Conservation (phyloP, 2,888 invertebrate genomes). For the Branchipolynoe longqiensis region DNA sequence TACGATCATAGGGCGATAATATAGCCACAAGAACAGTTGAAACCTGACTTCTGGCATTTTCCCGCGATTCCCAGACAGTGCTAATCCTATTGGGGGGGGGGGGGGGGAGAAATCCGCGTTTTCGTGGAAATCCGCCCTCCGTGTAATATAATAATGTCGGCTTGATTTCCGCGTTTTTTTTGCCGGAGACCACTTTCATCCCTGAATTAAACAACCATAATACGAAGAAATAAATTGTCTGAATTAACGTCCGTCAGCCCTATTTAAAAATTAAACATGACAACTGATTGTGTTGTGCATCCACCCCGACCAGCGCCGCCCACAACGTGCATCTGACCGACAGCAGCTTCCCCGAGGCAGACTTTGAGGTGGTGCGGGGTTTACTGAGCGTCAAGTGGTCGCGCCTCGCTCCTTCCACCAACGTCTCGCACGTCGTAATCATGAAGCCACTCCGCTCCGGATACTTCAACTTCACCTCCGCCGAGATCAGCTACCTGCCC, state of each 20-base stretch:
- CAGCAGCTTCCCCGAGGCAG: constrained; percentile 94
- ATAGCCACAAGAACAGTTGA: no score
- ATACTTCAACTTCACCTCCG: constrained; percentile 98
- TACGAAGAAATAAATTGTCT: neutral
- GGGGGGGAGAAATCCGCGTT: no score
- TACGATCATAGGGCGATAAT: no score
- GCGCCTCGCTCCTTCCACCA: constrained; percentile 94
- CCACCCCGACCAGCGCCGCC: no score
- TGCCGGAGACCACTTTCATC: no score
- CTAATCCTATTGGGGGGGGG: no score
- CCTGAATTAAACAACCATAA: neutral
- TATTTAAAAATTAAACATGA: no score
- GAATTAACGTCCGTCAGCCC: no score
- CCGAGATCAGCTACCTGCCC: constrained; percentile 93
- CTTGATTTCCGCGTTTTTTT: no score
- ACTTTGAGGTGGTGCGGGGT: constrained; percentile 94
- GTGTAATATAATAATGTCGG: neutral
- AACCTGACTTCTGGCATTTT: no score
- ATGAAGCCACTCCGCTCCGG: constrained; percentile 94
- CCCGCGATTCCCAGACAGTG: no score
- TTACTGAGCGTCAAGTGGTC: constrained; percentile 89
- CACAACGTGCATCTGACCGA: constrained; percentile 94
- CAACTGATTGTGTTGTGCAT: no score
- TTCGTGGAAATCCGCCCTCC: neutral
- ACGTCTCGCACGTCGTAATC: constrained; percentile 96